phyloP scores from a whole-genome alignment of 2,888 invertebrate genomes.

The Euclidia mi region DNA sequence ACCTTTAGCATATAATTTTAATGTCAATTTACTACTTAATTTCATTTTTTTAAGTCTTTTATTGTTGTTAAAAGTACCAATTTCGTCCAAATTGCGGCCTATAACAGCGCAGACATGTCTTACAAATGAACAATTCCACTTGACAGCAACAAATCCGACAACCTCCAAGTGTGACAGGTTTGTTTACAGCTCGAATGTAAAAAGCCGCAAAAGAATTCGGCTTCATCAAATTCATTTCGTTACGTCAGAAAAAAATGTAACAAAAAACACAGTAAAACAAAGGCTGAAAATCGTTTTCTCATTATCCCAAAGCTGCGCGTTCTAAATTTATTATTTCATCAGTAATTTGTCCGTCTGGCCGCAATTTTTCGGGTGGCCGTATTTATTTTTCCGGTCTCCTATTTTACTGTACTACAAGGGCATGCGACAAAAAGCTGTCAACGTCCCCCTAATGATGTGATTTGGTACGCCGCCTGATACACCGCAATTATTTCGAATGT shows the following conservation, averaged over 20 bases:
- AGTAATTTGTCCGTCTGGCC: slow-evolving; percentile 50
- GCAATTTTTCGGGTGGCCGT: slow-evolving; percentile 37
- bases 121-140: too few relatives aligned
- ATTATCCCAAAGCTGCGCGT: slow-evolving; percentile 42
- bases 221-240: slow-evolving; percentile 12
- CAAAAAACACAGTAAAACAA: slow-evolving; percentile 41
- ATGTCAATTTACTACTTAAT: too few relatives aligned
- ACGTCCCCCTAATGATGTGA: slow-evolving; percentile 24
- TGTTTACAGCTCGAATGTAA: neutral
- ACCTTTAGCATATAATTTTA: too few relatives aligned
- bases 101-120: too few relatives aligned
- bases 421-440: slow-evolving; percentile 31
- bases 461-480: slow-evolving; percentile 13
- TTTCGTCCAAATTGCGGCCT: too few relatives aligned
- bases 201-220: neutral
- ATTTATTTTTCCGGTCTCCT: slow-evolving; percentile 30
- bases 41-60: too few relatives aligned
- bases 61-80: too few relatives aligned
- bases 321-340: slow-evolving; percentile 54
- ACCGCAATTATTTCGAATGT: slow-evolving; percentile 14
- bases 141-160: neutral
- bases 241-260: slow-evolving; percentile 21
- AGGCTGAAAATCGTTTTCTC: slow-evolving; percentile 51
- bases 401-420: slow-evolving; percentile 5
- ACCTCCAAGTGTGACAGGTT: neutral